phyloP scores from a whole-genome alignment of 2,797 vertebrate genomes.

The Betta splendens region DNA sequence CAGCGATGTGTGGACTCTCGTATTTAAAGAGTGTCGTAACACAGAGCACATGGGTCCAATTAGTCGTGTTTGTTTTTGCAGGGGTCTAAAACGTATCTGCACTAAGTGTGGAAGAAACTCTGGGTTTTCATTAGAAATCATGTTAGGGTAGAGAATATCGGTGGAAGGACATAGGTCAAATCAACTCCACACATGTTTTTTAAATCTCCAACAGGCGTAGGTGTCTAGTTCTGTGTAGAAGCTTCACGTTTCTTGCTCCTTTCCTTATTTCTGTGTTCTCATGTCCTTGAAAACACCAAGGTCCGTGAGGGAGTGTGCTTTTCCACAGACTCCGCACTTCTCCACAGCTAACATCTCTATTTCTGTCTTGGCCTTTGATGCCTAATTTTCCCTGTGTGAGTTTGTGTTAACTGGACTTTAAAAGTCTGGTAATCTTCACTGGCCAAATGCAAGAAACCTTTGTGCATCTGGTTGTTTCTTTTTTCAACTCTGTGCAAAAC shows the following conservation, averaged over 20 bases:
- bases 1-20: constrained; percentile 54
- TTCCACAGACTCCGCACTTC: constrained; percentile 1
- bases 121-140: background rate
- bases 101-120: constrained; percentile 19
- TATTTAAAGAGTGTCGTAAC: constrained; percentile 67
- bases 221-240: background rate
- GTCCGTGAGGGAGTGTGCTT: constrained; percentile 13
- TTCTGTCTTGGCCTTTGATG: constrained; percentile 32
- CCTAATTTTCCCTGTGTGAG: constrained; percentile 19
- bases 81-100: constrained; percentile 13
- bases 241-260: constrained; percentile 3
- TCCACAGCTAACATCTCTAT: constrained; percentile 16
- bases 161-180: background rate
- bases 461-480: background rate
- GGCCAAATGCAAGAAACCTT: constrained; percentile 9
- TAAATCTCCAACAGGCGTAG: background rate
- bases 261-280: constrained; percentile 11
- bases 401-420: constrained; percentile 16
- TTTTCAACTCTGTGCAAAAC: constrained; percentile 7
- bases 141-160: background rate
- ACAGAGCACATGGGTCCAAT: constrained; percentile 67
- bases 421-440: constrained; percentile 8
- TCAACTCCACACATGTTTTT: constrained; percentile 13
- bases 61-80: constrained; percentile 34
- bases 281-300: constrained; percentile 20